Base-by-base conservation (phyloP, 2,888 invertebrate genomes). In the Amiota communis region DNA sequence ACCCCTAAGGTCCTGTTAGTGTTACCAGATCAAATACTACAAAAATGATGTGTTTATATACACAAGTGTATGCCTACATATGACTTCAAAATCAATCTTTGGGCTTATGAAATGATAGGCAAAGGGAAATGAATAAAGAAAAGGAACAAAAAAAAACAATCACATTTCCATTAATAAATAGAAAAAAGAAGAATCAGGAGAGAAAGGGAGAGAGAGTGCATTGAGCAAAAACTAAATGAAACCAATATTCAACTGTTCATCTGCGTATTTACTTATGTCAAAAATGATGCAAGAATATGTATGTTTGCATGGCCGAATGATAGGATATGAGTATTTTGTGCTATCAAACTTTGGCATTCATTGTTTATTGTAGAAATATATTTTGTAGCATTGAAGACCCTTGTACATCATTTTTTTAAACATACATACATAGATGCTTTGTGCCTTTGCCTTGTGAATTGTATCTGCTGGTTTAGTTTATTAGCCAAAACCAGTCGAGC, bases 201-300 rank as follows among this genome's bases (percentile, higher is more conserved):
- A 36, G 3, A 36, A 1, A 2, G 3, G 8, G 6, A 36, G 36
- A 36, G 36, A 6, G 36, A 6, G 36, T 36, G 6, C 36, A 6
- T 4, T 36, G 36, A 36, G 36, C 36, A 36, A 36, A 36, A 36
- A 0, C 36, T 36, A 36, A 36, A 36, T 36, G 36, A 70, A 74
- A 76, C 72, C 77, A 81, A 76, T 63, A 36, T 63, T 10, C 36
- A 80, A 77, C 75, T 81, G 82, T 83, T 84, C 83, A 83, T 83
- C 84, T 83, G 83, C 83, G 83, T 81, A 84, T 83, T 84, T 83
- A 79, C 79, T 17, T 10, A 36, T 1, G 51, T n/a, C 67, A 51
- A 51, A 2, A 67, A 67, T 49, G 17, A 67, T 68, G 36, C n/a
- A 36, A 63, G 9, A 63, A 63, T 20, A 12, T 9, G 23, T n/a